These are phyloP conservation scores for Drosophila conformis DNA, from an alignment of 2,888 invertebrate genomes.

Conservation along the genomic window DNA sequence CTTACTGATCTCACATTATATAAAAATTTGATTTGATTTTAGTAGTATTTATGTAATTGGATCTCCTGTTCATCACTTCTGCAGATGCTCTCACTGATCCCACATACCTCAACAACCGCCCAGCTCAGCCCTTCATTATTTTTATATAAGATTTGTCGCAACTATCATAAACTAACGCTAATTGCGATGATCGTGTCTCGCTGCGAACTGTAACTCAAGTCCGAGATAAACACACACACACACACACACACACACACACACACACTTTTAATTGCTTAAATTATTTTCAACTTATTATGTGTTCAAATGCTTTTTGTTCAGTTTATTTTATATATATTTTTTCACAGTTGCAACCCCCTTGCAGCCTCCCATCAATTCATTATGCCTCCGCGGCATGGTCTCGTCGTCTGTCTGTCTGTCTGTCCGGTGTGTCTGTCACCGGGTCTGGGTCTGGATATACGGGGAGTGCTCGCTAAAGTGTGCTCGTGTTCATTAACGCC, in stretches of 20 bases:
- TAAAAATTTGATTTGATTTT: neutral
- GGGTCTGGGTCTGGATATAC: slow-evolving; percentile 37
- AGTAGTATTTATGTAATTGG: neutral
- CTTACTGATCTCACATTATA: neutral
- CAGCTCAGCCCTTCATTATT: slow-evolving; percentile 5
- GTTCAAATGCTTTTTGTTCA: slow-evolving; percentile 76
- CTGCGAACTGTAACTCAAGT: slow-evolving; percentile 39
- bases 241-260: neutral
- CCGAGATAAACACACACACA: slow-evolving; percentile 7
- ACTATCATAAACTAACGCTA: slow-evolving; percentile 54
- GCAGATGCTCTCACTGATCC: neutral
- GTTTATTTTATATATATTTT: slow-evolving; percentile 25
- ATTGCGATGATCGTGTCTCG: slow-evolving; percentile 64
- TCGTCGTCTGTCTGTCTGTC: slow-evolving; percentile 6
- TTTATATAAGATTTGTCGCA: slow-evolving; percentile 49
- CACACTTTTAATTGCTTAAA: slow-evolving; percentile 72
- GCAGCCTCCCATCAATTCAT: slow-evolving; percentile 64
- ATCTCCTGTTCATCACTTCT: neutral
- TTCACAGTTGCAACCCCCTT: slow-evolving; percentile 29
- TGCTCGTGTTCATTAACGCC: slow-evolving; percentile 82
- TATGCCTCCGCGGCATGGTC: slow-evolving; percentile 45
- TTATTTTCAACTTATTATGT: slow-evolving; percentile 80
- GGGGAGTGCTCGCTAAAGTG: slow-evolving; percentile 70
- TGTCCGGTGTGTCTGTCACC: slow-evolving; percentile 42
- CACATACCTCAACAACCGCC: neutral